Base-by-base conservation (phyloP, 2,797 vertebrate species). In the Anisognathus igniventris region DNA sequence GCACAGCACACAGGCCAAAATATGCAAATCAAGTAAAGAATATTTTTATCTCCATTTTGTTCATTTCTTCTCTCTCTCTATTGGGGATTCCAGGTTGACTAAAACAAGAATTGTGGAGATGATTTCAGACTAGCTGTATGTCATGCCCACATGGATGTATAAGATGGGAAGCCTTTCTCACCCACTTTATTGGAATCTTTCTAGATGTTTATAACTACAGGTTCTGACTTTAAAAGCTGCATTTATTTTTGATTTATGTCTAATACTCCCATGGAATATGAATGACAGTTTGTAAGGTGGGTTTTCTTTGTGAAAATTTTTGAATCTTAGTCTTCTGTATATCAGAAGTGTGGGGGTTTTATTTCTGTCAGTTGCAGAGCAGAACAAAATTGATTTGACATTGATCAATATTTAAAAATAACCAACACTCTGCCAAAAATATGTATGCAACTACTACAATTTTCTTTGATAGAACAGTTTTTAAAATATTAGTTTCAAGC, bases 381-480 rank as follows among this genome's bases (percentile, higher is more conserved):
- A 68, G 35, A 74, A 71, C n/a, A 84, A 93, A 92, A 84, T 66
- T 76, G 31, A 86, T 92, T 90, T 86, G 77, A 42, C 77, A 60
- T 70, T 66, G 56, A 90, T 82, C 30, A 70, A 45, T 25, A 70
- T 78, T 93, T 78, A 28, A 84, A 74, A 90, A 86, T 50, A 95
- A 75, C 70, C 45, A 82, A 57, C 14, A 31, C 24, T 27, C 60
- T 83, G 30, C 31, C 45, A 88, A 72, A 90, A 75, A 77, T 58
- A 35, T 51, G 21, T 70, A 45, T 0, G 0, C 47, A 87, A 66
- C 54, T 78, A 56, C 40, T 62, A 78, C 13, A 40, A 5, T 78
- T 80, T 83, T 90, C 16, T 86, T 12, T 71, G 42, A 35, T 60
- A 76, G 3, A 73, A 56, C 6, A 56, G 3, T 25, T 71, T 88